Evolutionary conservation across 2,113 vertebrate genomes (phyloP).

Genomic region (Mobula birostris): DNA sequence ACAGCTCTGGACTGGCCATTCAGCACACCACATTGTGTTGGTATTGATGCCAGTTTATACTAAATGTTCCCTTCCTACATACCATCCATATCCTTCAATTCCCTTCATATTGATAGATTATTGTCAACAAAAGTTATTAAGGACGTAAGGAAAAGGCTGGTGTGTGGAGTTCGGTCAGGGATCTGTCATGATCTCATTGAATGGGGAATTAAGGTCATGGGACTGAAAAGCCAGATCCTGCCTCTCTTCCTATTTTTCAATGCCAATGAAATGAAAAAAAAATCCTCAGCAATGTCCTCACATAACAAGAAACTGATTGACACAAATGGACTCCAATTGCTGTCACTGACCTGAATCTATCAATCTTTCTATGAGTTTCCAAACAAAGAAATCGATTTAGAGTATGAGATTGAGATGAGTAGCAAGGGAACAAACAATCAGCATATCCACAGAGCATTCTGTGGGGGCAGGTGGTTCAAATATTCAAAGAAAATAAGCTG

Average conservation of each 20-base stretch:
- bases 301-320: background rate
- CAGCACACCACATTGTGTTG: too few relatives aligned
- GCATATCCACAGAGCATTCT: background rate
- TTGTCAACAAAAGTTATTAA: too few relatives aligned
- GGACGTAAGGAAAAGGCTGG: too few relatives aligned
- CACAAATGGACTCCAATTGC: conserved; percentile 25
- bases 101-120: too few relatives aligned
- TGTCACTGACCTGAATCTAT: conserved; percentile 26
- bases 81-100: too few relatives aligned
- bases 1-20: too few relatives aligned
- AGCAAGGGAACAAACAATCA: background rate
- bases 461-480: background rate
- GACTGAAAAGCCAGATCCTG: too few relatives aligned
- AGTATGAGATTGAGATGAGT: background rate
- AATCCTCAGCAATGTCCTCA: background rate
- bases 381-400: conserved; percentile 12
- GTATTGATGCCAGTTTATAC: too few relatives aligned
- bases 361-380: background rate
- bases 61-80: too few relatives aligned
- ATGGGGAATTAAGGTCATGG: too few relatives aligned
- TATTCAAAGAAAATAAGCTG: background rate
- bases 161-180: too few relatives aligned
- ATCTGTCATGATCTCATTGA: too few relatives aligned
- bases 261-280: background rate
- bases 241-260: background rate